Evolutionary conservation across 1,140 invertebrate species (phyloP).

Genomic region (Polypedilum vanderplanki): DNA sequence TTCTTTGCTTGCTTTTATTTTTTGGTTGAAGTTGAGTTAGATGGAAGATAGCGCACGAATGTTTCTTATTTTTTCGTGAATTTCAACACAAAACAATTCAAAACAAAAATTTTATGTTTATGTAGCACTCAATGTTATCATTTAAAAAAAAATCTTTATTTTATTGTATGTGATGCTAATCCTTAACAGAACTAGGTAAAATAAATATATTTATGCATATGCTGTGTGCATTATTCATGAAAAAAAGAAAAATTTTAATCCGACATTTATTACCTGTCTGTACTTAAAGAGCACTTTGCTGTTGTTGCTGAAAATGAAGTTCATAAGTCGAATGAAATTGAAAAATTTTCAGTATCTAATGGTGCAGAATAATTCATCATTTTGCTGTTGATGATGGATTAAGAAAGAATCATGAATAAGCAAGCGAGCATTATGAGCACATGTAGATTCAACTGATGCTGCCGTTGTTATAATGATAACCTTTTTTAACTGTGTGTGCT

Average conservation of each 20-base stretch:
- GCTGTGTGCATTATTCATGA: neutral
- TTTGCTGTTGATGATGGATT: constrained; percentile 14
- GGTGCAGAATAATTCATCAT: constrained; percentile 23
- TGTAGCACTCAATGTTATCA: constrained; percentile 11
- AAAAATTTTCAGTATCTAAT: neutral
- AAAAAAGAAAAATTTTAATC: too few relatives aligned
- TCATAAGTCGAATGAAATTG: neutral
- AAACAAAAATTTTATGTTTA: neutral
- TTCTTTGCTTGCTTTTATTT: neutral
- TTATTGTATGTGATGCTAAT: neutral
- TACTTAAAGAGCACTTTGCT: neutral
- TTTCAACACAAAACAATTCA: too few relatives aligned
- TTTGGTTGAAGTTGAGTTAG: neutral
- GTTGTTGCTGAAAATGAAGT: neutral
- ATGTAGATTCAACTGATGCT: neutral
- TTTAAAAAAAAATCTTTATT: neutral
- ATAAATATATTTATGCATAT: too few relatives aligned
- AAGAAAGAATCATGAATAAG: constrained; percentile 21
- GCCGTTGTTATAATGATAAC: too few relatives aligned
- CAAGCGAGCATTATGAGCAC: neutral
- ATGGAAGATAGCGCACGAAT: neutral
- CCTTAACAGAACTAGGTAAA: neutral
- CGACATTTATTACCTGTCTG: constrained; percentile 4
- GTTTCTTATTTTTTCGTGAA: too few relatives aligned
- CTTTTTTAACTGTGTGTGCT: too few relatives aligned